Evolutionary conservation across 2,113 vertebrate genomes (phyloP), one percentile per base, ranked within the genome.

Genomic region (Pristiophorus japonicus): DNA sequence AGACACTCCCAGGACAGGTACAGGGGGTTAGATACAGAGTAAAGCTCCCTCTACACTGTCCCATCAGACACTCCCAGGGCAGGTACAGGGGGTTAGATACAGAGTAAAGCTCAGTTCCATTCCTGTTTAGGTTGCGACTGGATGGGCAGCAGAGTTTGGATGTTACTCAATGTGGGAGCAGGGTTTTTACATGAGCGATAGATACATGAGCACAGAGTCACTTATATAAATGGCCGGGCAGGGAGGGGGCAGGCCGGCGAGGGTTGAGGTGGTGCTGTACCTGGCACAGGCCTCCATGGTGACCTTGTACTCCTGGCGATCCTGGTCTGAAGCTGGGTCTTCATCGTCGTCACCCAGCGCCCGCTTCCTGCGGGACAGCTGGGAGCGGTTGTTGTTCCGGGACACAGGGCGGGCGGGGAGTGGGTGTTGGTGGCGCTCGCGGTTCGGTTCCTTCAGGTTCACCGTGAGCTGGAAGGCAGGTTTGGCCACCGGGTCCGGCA

Each of bases 381-480:
- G 97, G 0, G 98, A 97, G 70, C 96, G 97, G 95, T 97, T 98
- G 96, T 97, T 97, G 0, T 96, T 96, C 0, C 97, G 96, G 63
- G 98, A 97, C 0, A 97, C 96, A 14, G 97, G 38, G 84, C 97
- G 78, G 63, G 96, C 75, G 12, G 4, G n/a, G 22, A 0, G 96
- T 96, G 85, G 96, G 0, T 51, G 96, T 2, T 70, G 96, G 66
- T 96, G 97, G 84, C 96, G 97, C 96, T 97, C 97, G 27, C 97
- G 96, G 95, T 97, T 97, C 0, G 98, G 98, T 96, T 99, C 98
- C 96, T 98, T 98, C 96, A 99, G 97, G 96, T 97, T 97, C 95
- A 99, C 97, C 63, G 98, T 97, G 18, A 99, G 98, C 97, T 99
- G 98, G 97, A 99, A 99, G 85, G 98, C 98, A 34, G 98, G 98